Evolutionary conservation across 2,797 vertebrate species (phyloP), one percentile per base, ranked within the genome.

Genomic region (Adelosebastes latens): DNA sequence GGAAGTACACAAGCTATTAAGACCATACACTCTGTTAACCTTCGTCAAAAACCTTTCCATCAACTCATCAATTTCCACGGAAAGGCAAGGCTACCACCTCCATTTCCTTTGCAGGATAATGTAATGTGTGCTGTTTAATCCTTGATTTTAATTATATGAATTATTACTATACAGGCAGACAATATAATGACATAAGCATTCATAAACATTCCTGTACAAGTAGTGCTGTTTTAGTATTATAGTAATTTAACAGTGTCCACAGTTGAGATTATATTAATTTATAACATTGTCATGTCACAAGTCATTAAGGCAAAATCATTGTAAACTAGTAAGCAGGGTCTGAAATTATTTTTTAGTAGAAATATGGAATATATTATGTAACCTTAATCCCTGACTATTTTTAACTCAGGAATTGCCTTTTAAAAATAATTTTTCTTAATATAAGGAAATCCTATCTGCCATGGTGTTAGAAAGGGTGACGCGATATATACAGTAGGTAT

Each of bases 1-100:
- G 36, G 14, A 61, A 32, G 72, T 27, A 69, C 66, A 60, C 73
- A 82, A 14, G 42, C 63, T 84, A 75, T 76, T 76, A 80, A 77
- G 34, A 49, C 5, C 34, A 74, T 72, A 24, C 65, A 58, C 61
- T 32, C 61, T 73, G 49, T 67, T 77, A 39, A 80, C 18, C 49
- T 24, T 20, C 0, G 1, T 73, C n/a, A n/a, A 60, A 70, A 58
- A 42, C 27, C 9, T 79, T 61, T 61, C 16, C 34, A 71, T 60
- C 5, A 60, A 24, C 39, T 55, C 22, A 68, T 59, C 22, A 61
- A 10, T 72, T 71, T 63, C 36, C 60, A 5, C 5, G 22, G 10
- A 82, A 78, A 68, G 5, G 20, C 4, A 24, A 46, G 42, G 32
- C 62, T 32, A 3, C 22, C 4, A 8, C 56, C 46, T 56, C 5